Base-by-base conservation (phyloP, 2,888 invertebrate species). In the Cremastinae sp. region DNA sequence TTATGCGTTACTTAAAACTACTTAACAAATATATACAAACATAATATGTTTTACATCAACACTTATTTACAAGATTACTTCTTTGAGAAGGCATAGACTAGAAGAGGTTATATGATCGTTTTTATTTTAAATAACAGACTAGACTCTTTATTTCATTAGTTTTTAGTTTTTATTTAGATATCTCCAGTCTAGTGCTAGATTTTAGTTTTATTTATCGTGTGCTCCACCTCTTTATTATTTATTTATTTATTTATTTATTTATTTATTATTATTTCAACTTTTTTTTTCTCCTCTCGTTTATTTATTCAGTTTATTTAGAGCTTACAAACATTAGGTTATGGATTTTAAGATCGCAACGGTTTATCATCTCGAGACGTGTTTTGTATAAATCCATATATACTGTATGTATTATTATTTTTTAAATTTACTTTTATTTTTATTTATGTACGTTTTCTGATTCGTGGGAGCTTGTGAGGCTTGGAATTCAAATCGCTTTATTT, bases 11-110 rank as follows among this genome's bases (percentile, higher is more conserved):
- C 79, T 82, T 81, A 81, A 79, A 82, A 82, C 82, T 82, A 82
- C 82, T 80, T 82, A 82, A 82, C 82, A 82, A 70, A 81, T 82
- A 82, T 82, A 74, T 82, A 82, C 82, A 82, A 82, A 82, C 81
- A 80, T 81, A 82, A 79, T 82, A 78, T 79, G 79, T 79, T 70
- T 82, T 82, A 80, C 79, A 80, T 81, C 79, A 81, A 82, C 81
- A 79, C 80, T 76, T 82, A 82, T 82, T 78, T 80, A 82, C 81
- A 82, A 75, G 59, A 69, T 61, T 69, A 74, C 79, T 77, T 75
- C 76, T 79, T 73, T 79, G 65, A 75, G 78, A 78, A 80, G 75
- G 80, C 78, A 71, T 77, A 80, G 79, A 80, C 78, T 78, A 79
- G 78, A 79, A 75, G 78, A 78, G 81, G 74, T 81, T 75, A 74